Evolutionary conservation across 1,140 invertebrate species (phyloP), one percentile per base, ranked within the genome.

Genomic region (Hydropsyche tenuis): DNA sequence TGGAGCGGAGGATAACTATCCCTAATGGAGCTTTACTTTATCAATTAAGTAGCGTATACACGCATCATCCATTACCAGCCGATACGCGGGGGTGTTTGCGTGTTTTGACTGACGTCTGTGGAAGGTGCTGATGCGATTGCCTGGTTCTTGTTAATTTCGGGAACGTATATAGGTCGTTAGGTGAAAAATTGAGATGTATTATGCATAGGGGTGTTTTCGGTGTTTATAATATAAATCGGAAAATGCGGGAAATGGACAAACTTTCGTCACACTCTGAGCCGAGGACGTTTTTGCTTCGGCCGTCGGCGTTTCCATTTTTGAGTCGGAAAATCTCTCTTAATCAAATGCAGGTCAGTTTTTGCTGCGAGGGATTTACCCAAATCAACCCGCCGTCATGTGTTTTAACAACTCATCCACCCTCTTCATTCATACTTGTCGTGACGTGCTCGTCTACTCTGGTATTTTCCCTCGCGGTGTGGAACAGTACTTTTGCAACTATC

Each of bases 331-430:
- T 70, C 25, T 70, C 68, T 56, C 68, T 70, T 70, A 70, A 70
- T 70, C 68, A 70, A 70, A 70, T 56, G 51, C 68, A 70, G 68
- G 51, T 70, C 68, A 56, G 68, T 70, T 70, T 70, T 70, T 70
- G 68, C 46, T 56, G 25, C 9, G 2, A 16, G 68, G 68, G 48
- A 70, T 56, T 56, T 48, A 70, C 68, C 68, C 68, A 70, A 70
- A 70, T 70, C 68, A 70, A 60, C 68, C 68, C 51, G 4, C 23
- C 68, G 68, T 70, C 68, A 70, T 56, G 51, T 56, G 68, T 70
- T 70, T 70, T 70, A 53, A 56, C 68, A 70, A 70, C 68, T 70
- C 68, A 56, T 70, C 68, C 68, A 70, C 68, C 68, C 68, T 70
- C 68, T 70, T 70, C 68, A 70, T 56, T 56, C 68, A 43, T 56